phyloP scores from a whole-genome alignment of 2,113 vertebrate genomes.

The Neotragus pygmaeus region DNA sequence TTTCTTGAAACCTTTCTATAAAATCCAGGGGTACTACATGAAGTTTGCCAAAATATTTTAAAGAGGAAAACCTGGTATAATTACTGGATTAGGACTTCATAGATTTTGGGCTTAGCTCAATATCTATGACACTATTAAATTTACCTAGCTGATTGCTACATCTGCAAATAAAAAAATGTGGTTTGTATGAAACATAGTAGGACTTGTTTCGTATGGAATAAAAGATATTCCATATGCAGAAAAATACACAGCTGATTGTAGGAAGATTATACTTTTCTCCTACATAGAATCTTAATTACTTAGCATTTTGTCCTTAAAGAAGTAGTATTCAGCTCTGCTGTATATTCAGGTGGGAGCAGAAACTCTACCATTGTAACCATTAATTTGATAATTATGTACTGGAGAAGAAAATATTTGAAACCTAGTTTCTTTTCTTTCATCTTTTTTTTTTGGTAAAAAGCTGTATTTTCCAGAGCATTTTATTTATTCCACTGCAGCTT shows the following conservation, averaged over 20 bases:
- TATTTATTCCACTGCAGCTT: slow-evolving; percentile 79
- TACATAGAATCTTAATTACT: slow-evolving; percentile 13
- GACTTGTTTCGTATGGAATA: not conserved
- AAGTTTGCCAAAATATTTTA: slow-evolving; percentile 71
- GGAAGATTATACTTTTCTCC: slow-evolving; percentile 17
- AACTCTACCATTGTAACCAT: not conserved
- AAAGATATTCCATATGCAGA: slow-evolving; percentile 32
- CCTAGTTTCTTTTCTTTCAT: slow-evolving; percentile 43
- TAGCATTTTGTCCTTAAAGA: slow-evolving; percentile 51
- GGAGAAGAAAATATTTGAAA: slow-evolving; percentile 55
- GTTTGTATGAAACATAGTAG: slow-evolving; percentile 69
- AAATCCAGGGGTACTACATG: slow-evolving; percentile 61
- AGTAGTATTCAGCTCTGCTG: not conserved
- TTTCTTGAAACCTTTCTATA: slow-evolving; percentile 66
- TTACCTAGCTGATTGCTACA: slow-evolving; percentile 74
- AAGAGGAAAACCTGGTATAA: slow-evolving; percentile 39
- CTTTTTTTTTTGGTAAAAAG: slow-evolving; percentile 39
- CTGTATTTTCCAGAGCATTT: slow-evolving; percentile 63
- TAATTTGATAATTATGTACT: slow-evolving; percentile 52
- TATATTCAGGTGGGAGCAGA: not conserved
- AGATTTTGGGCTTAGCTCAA: slow-evolving; percentile 59
- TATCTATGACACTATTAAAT: slow-evolving; percentile 40
- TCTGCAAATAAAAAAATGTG: slow-evolving; percentile 49
- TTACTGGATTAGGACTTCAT: slow-evolving; percentile 37
- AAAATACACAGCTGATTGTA: slow-evolving; percentile 47